Base-by-base conservation (phyloP, 2,797 vertebrate genomes). In the Fundulus diaphanus region DNA sequence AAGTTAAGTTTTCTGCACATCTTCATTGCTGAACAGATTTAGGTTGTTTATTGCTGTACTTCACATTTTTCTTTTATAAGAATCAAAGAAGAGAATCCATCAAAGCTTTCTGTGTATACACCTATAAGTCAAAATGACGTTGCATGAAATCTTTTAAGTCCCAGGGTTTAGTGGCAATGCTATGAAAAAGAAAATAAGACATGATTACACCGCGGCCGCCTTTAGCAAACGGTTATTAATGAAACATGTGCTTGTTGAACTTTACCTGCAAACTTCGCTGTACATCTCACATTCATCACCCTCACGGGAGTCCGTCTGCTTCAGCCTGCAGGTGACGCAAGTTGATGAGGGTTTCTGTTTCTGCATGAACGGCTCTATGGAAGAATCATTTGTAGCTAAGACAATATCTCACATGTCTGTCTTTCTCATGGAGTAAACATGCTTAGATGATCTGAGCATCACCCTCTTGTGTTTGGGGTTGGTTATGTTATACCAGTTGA, bases 251-350 rank as follows among this genome's bases (percentile, higher is more conserved):
- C 40, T 48, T 70, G 40, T 24, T 74, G 71, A 69, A 48, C 35
- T 51, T 81, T 75, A 91, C 80, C 73, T 87, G 79, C 70, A 76
- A 52, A 90, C 82, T 18, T 63, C 70, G 73, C 79, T 86, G 83
- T 92, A 88, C 76, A 83, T 81, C 67, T 61, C 66, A 42, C 5
- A 18, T 1, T 51, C 15, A 3, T 69, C 61, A 61, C 57, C 13
- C 56, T 71, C 18, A 44, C 13, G 9, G 1, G 67, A 42, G 67
- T 77, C 72, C 29, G n/a, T 72, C 78, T 79, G 57, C 68, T 80
- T 70, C 70, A 12, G 2, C 70, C 79, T 88, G 72, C 35, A 80
- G 78, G 77, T 8, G 69, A 83, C 4, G 54, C 11, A 68, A n/a
- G 15, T 46, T 33, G 16, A 70, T 81, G 44, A 84, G 70, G 33